Evolutionary conservation across 2,113 vertebrate species (phyloP).

Genomic region (Clarias gariepinus): DNA sequence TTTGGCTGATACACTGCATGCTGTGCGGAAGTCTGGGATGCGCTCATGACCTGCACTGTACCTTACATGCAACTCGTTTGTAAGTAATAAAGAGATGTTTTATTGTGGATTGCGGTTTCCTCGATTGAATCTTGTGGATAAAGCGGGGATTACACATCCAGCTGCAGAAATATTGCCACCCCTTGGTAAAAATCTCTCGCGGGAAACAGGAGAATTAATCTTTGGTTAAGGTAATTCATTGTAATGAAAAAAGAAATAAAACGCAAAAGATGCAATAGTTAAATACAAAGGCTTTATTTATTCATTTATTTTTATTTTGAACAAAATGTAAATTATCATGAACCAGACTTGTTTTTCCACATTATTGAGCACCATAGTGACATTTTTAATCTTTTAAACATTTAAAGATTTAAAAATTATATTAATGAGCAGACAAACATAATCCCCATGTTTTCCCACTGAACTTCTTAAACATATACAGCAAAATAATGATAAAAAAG

Average conservation of each 20-base stretch:
- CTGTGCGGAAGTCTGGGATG: slow-evolving; percentile 17
- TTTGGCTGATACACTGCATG: slow-evolving; percentile 29
- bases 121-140: not conserved
- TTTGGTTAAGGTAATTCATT: not conserved
- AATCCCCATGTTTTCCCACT: not conserved
- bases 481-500: not conserved
- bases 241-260: not conserved
- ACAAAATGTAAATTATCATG: not conserved
- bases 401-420: not conserved
- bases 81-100: slow-evolving; percentile 48
- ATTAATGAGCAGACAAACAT: not conserved
- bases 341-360: not conserved
- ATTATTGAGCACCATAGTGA: slow-evolving; percentile 42
- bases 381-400: not conserved
- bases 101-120: slow-evolving; percentile 23
- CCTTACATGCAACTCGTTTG: slow-evolving; percentile 6
- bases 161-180: not conserved
- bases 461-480: not conserved
- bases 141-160: not conserved
- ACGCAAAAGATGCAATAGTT: not conserved
- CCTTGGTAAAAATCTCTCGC: not conserved
- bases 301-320: not conserved
- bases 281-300: slow-evolving; percentile 24
- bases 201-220: not conserved
- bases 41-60: not conserved